Base-by-base conservation (phyloP, 2,888 invertebrate genomes). In the Rhimphoctona megacephalus region DNA sequence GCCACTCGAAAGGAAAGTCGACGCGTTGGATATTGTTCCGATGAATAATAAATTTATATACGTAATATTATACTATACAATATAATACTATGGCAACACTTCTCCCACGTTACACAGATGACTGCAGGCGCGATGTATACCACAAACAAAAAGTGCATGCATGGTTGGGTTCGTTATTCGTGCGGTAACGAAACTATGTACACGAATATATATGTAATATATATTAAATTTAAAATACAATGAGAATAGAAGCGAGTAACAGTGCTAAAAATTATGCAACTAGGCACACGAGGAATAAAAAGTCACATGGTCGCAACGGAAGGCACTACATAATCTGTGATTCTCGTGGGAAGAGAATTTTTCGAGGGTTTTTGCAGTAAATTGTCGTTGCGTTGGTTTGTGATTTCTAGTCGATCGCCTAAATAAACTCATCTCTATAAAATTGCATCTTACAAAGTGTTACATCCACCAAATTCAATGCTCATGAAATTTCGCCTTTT, bases 21-120 rank as follows among this genome's bases (percentile, higher is more conserved):
- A 70, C 46, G n/a, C 54, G 25, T 61, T 46, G 30, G 5, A 39
- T 81, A 52, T 39, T 30, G 14, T 49, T 39, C 25, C 36, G 30
- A 61, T 69, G 74, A 17, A 79, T 69, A 79, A 25, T 57, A 52
- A 52, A 43, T 61, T 17, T 61, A 61, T 39, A 19, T 43, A 43
- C 39, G 61, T 57, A 43, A 14, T 57, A 22, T 19, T 17, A 79
- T 67, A 8, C 22, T n/a, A 57, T 54, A 30, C 4, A 52, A 49
- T 57, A 66, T 69, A 39, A 67, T 49, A 84, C 33, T 39, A 22
- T 49, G 25, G 52, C 22, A 57, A 61, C 66, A 79, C 64, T 73
- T 84, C 81, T 86, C 86, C 83, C 86, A 86, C 86, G 81, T 83
- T 78, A 46, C 76, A 84, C 78, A 81, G 83, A 81, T 77, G 81